Evolutionary conservation across 1,140 invertebrate species (phyloP), one percentile per base, ranked within the genome.

Genomic region (Glossosoma conforme): DNA sequence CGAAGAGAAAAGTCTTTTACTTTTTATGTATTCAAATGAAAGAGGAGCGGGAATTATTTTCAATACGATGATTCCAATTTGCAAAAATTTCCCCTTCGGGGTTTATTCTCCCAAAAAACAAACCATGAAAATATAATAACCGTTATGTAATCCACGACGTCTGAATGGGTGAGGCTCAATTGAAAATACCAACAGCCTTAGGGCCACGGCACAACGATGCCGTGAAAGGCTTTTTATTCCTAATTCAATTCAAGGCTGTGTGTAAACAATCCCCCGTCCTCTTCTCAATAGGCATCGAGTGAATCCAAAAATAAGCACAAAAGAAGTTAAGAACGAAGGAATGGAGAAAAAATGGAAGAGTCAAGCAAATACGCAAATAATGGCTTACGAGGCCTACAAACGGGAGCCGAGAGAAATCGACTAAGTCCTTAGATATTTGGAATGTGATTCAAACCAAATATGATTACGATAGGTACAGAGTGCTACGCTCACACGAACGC

Each of bases 281-380:
- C 17, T 28, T 17, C 48, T 44, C 33, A 30, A 38, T 32, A 30
- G 32, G 24, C 44, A 51, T 51, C 48, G 48, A 51, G 48, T 44
- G 48, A 51, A 44, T 38, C 33, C 20, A 37, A 46, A 45, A 55
- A 55, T 36, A 44, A 50, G 46, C 45, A 50, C 45, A 55, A 52
- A 56, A 40, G 53, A 37, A 20, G 49, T 33, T 36, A 43, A 46
- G 33, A 51, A 18, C 48, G 28, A 19, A 48, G 36, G 38, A 21
- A 33, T 9, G 17, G 24, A 25, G 22, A 21, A 36, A 36, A 30
- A 50, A 42, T 20, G 47, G 37, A 41, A 50, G 38, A 52, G 44
- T 42, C 44, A 46, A 51, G 48, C 48, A 56, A 56, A 56, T 56
- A 46, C 46, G 48, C 48, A 56, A 56, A 56, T 56, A 56, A 56